Evolutionary conservation across 2,888 invertebrate genomes (phyloP).

Genomic region (Apodemia zela): DNA sequence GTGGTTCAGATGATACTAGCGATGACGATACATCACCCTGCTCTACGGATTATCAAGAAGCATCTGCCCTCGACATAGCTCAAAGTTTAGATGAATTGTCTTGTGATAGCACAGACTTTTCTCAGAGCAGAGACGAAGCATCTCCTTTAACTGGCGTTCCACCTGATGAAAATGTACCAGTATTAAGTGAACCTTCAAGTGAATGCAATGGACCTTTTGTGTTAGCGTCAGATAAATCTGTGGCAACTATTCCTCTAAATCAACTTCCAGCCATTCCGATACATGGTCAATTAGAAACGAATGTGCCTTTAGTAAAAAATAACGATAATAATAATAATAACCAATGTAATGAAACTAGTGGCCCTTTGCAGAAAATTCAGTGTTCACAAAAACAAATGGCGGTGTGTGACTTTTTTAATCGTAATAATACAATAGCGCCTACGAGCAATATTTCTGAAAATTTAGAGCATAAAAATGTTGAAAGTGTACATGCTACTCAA

Average conservation of each 20-base stretch:
- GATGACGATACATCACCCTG: slow-evolving; percentile 67
- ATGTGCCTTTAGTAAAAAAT: slow-evolving; percentile 35
- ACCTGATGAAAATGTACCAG: slow-evolving; percentile 39
- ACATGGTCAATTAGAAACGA: slow-evolving; percentile 43
- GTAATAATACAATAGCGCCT: neutral
- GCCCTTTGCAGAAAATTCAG: slow-evolving; percentile 10
- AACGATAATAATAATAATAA: slow-evolving; percentile 2
- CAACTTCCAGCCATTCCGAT: slow-evolving; percentile 65
- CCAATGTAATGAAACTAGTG: neutral
- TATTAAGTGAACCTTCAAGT: slow-evolving; percentile 35
- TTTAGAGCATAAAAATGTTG: neutral
- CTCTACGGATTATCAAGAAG: slow-evolving; percentile 74
- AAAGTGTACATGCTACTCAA: slow-evolving; percentile 36
- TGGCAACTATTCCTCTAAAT: slow-evolving; percentile 50
- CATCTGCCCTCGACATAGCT: slow-evolving; percentile 66
- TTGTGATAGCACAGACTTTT: slow-evolving; percentile 67
- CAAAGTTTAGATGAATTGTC: slow-evolving; percentile 68
- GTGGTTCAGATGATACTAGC: slow-evolving; percentile 61
- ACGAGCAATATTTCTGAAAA: neutral
- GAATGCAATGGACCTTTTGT: slow-evolving; percentile 33
- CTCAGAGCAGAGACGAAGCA: slow-evolving; percentile 68
- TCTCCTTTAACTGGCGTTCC: slow-evolving; percentile 43
- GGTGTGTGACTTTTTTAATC: slow-evolving; percentile 14
- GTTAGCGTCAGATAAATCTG: slow-evolving; percentile 37
- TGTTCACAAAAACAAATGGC: slow-evolving; percentile 14